Evolutionary conservation across 92 coral and sea anemone genomes (phyloP), one percentile per base, ranked within the genome.

Genomic region (Pocillopora grandis): DNA sequence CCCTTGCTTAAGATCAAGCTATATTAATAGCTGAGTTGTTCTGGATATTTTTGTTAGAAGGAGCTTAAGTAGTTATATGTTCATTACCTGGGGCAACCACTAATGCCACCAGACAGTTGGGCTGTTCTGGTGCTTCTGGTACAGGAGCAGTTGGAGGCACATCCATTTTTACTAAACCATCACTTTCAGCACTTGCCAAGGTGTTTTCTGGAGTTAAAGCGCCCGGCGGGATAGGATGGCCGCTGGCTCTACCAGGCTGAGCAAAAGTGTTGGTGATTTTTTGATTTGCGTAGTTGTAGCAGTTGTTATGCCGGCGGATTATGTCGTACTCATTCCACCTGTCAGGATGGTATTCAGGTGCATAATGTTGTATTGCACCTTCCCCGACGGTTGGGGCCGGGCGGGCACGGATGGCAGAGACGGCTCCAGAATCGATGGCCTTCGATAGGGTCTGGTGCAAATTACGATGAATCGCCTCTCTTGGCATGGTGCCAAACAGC

Each of bases 201-300:
- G 49, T 1, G 12, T 65, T 19, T 42, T 2, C 74, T 16, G 84
- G 75, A 9, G 84, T 80, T 16, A 80, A 0, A 17, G 42, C 6
- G 10, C 52, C 19, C 21, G 21, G 21, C 20, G 15, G 6, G 19
- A 57, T 57, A 75, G 78, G 78, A 33, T 33, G 7, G 48, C 82
- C 82, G 27, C 82, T 78, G 72, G 82, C 82, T 4, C 17, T 8
- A 33, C 82, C 82, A 33, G 86, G 79, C 70, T 82, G 86, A 8
- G 86, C 86, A 72, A 82, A 82, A 58, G 56, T 82, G 68, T 82
- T 82, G 79, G 86, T 71, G 86, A 82, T 82, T 71, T 71, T 82
- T 16, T 68, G 17, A 17, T 82, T 82, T 72, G 79, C 86, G 21
- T 82, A 82, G 68, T 82, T 82, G 79, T 82, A 82, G 86, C 86